These are phyloP conservation scores for Emys orbicularis DNA, from an alignment of 2,797 vertebrate genomes.

Conservation along the genomic window DNA sequence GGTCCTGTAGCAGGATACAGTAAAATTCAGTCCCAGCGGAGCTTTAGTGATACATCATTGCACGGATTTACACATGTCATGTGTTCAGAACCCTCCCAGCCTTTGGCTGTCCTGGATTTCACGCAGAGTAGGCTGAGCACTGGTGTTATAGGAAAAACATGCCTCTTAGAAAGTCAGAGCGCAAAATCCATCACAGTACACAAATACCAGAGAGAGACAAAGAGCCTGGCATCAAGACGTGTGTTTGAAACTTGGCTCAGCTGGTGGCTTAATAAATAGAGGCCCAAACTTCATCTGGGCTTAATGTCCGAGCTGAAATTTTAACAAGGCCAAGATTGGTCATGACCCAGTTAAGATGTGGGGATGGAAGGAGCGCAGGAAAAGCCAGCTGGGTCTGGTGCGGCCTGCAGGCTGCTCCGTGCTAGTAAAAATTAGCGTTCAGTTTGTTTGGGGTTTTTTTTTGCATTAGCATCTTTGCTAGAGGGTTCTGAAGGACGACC, in stretches of 20 bases:
- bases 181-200: no score
- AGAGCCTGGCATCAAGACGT: not conserved
- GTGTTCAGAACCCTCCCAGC: not conserved
- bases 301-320: fast-evolving
- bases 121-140: not conserved
- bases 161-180: not conserved
- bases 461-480: fast-evolving
- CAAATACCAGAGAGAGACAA: not conserved
- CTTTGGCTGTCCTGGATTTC: not conserved
- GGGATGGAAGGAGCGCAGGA: not conserved
- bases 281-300: fast-evolving
- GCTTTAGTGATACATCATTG: not conserved
- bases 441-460: not conserved
- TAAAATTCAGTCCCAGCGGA: not conserved
- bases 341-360: fast-evolving
- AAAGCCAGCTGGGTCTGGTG: not conserved
- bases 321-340: not conserved
- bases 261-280: fast-evolving
- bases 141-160: not conserved
- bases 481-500: not conserved
- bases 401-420: not conserved
- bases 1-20: not conserved
- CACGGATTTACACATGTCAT: not conserved
- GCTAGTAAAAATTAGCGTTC: not conserved
- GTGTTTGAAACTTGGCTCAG: not conserved